Evolutionary conservation across 1,140 invertebrate genomes (phyloP).

Genomic region (Tyrophagus putrescentiae): DNA sequence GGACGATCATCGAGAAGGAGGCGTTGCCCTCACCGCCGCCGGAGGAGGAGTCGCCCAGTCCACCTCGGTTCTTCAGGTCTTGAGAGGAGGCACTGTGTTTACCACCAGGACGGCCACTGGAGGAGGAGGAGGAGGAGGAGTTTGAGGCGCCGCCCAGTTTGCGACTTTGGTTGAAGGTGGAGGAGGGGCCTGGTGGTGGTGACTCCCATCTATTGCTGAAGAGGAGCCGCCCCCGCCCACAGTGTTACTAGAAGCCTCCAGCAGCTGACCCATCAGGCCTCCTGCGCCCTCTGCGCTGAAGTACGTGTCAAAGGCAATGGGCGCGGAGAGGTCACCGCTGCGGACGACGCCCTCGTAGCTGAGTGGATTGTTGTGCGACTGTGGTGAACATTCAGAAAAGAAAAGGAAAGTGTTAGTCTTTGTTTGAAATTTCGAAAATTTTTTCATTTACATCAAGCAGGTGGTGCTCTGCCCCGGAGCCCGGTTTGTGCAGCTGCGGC

Average conservation of each 20-base stretch:
- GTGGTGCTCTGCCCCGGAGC: conserved; percentile 13
- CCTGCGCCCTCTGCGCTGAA: conserved; percentile 8
- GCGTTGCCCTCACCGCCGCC: conserved; percentile 16
- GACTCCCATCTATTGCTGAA: no score
- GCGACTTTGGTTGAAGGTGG: no score
- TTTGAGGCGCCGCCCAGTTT: no score
- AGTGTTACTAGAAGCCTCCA: no score
- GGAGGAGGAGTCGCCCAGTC: not conserved
- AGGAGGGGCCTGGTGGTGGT: no score
- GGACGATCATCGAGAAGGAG: conserved; percentile 27
- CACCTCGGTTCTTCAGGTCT: no score
- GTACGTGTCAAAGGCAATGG: not conserved
- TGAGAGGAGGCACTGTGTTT: no score
- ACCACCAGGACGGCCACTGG: no score
- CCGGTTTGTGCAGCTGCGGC: conserved; percentile 61
- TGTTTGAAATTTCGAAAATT: not conserved
- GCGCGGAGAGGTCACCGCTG: conserved; percentile 11
- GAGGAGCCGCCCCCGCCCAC: no score
- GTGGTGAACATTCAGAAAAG: not conserved
- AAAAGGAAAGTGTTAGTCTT: not conserved
- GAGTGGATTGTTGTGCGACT: conserved; percentile 23
- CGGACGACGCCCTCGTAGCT: conserved; percentile 24
- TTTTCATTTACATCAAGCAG: conserved; percentile 6
- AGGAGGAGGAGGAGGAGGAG: no score
- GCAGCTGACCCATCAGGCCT: no score